A percentile compares a stretch with the other conserved stretches of the same genome.
Conservation (phyloP, 2,797 vertebrate species). For the Betta splendens region DNA sequence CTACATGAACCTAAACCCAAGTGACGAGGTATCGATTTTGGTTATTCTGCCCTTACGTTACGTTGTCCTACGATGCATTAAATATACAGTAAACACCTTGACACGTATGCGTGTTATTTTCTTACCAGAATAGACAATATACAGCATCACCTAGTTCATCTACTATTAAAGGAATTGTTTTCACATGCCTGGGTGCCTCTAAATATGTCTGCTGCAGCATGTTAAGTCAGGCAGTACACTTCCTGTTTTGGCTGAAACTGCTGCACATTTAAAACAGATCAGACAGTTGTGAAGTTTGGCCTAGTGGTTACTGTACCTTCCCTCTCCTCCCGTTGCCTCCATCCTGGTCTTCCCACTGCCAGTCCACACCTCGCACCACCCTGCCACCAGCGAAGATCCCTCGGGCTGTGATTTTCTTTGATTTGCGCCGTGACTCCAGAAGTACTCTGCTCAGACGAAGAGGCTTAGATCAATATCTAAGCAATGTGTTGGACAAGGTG, state of each 20-base stretch:
- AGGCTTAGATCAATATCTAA: conserved; percentile 4
- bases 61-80: too few relatives aligned
- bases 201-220: neutral
- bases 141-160: too few relatives aligned
- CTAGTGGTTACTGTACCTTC: conserved; percentile 82
- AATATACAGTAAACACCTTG: too few relatives aligned
- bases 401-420: conserved; percentile 98
- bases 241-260: conserved; percentile 45
- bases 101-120: neutral
- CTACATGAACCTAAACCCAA: too few relatives aligned
- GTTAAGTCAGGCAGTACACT: conserved; percentile 17
- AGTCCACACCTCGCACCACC: conserved; percentile 97
- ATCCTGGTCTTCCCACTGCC: conserved; percentile 99
- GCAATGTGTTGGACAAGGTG: neutral
- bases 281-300: too few relatives aligned
- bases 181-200: neutral
- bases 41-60: too few relatives aligned
- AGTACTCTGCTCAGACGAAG: conserved; percentile 85
- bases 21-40: conserved; percentile 2
- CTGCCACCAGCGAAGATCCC: conserved; percentile 97
- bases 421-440: conserved; percentile 97
- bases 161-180: neutral
- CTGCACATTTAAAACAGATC: conserved; percentile 29
- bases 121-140: neutral
- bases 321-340: conserved; percentile 97